Percentiles rank a stretch among this genome's conserved stretches.
phyloP scores from a whole-genome alignment of 2,888 invertebrate species.

The Tetropium fuscum region DNA sequence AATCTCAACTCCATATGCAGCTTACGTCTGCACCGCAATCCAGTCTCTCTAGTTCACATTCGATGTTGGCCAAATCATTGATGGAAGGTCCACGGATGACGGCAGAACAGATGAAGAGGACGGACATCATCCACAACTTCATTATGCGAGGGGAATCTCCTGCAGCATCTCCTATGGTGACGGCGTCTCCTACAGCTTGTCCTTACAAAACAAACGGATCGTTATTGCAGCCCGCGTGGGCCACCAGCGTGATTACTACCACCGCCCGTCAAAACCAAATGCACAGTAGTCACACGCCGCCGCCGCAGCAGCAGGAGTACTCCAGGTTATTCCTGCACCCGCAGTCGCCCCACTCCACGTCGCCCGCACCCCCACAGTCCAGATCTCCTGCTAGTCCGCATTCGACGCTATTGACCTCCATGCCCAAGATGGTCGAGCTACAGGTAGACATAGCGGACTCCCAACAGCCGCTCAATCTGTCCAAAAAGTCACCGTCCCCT shows the following conservation, averaged over 20 bases:
- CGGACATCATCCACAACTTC: conserved; percentile 92
- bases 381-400: conserved; percentile 63
- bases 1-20: conserved; percentile 56
- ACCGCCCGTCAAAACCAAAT: conserved; percentile 65
- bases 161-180: conserved; percentile 67
- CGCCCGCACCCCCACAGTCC: conserved; percentile 61
- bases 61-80: conserved; percentile 88
- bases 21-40: conserved; percentile 65
- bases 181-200: conserved; percentile 68
- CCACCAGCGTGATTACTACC: conserved; percentile 74
- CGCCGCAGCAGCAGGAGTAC: conserved; percentile 66
- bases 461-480: conserved; percentile 88
- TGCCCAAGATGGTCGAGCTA: conserved; percentile 75
- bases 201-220: conserved; percentile 58
- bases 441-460: conserved; percentile 87
- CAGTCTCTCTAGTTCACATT: conserved; percentile 86
- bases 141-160: conserved; percentile 79
- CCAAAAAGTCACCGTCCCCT: conserved; percentile 85
- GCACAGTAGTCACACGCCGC: conserved; percentile 62
- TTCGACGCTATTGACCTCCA: conserved; percentile 61
- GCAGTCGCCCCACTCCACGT: conserved; percentile 66
- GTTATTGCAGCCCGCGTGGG: conserved; percentile 64
- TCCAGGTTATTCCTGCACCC: conserved; percentile 61
- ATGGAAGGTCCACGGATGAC: conserved; percentile 96
- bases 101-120: conserved; percentile 91